phyloP scores from a whole-genome alignment of 2,797 vertebrate genomes.

The Falco columbarius region DNA sequence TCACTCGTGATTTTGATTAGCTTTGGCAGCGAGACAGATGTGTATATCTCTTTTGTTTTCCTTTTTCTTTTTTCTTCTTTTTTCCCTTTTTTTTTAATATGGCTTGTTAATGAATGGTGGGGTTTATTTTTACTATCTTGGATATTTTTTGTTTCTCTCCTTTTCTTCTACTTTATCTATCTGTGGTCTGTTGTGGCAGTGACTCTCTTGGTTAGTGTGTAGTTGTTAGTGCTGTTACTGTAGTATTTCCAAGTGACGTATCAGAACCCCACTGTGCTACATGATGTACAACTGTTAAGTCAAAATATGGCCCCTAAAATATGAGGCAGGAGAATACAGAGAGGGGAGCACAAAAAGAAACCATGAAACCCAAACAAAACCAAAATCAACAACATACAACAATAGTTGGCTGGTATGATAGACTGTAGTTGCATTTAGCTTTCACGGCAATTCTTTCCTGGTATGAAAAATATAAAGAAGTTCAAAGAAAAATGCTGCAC shows the following conservation, averaged over 20 bases:
- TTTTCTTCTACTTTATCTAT: not conserved
- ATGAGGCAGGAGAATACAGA: not conserved
- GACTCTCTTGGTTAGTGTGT: not conserved
- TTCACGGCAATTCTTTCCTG: not conserved
- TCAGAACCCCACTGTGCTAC: not conserved
- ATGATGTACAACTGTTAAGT: not conserved
- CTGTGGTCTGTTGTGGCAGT: not conserved
- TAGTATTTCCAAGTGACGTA: not conserved
- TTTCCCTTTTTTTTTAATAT: not conserved
- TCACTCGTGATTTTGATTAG: not conserved
- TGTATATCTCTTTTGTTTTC: not conserved
- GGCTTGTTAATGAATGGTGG: not conserved
- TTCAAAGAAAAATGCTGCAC: not conserved
- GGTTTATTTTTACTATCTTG: not conserved
- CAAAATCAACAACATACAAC: fast-evolving
- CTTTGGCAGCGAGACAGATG: not conserved
- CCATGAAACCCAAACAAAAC: not conserved
- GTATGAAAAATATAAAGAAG: not conserved
- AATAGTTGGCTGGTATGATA: not conserved
- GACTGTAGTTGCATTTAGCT: not conserved
- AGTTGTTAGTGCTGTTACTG: not conserved
- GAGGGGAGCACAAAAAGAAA: not conserved
- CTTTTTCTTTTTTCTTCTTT: no score
- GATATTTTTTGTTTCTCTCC: not conserved
- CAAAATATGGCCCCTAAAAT: not conserved